Percentiles rank a stretch among this genome's conserved stretches.
Evolutionary conservation across 1,140 invertebrate species (phyloP).

Genomic region (Sycophila sp.): DNA sequence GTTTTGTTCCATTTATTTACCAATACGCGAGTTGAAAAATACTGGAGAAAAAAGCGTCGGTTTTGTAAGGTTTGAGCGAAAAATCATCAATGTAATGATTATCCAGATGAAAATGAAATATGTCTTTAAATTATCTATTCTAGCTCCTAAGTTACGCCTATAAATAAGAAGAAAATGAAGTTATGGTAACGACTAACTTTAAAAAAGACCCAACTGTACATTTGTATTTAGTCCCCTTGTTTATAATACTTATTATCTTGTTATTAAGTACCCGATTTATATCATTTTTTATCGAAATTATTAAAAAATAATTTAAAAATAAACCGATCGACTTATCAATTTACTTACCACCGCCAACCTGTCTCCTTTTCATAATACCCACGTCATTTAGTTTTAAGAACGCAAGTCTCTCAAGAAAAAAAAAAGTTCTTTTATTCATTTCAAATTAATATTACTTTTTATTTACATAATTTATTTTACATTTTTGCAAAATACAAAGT

Average conservation of each 20-base stretch:
- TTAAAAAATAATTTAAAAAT: constrained; percentile 68
- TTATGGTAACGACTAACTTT: constrained; percentile 63
- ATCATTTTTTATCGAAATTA: constrained; percentile 69
- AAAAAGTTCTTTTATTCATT: not conserved
- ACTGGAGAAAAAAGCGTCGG: constrained; percentile 22
- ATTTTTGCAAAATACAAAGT: no score
- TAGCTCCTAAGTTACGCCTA: constrained; percentile 60
- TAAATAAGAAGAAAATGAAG: constrained; percentile 59
- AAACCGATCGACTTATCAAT: constrained; percentile 41
- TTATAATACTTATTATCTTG: constrained; percentile 68
- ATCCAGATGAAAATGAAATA: constrained; percentile 49
- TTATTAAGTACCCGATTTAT: constrained; percentile 68
- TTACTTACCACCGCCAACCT: not conserved
- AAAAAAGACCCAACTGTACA: constrained; percentile 63
- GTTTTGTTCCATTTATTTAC: constrained; percentile 34
- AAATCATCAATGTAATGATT: constrained; percentile 39
- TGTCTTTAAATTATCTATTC: constrained; percentile 56
- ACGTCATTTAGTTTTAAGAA: not conserved
- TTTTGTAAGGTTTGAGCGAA: constrained; percentile 39
- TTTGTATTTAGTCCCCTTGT: constrained; percentile 68
- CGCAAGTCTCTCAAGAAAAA: not conserved
- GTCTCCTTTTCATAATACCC: not conserved
- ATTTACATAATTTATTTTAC: not conserved
- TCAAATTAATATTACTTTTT: not conserved
- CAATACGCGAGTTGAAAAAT: constrained; percentile 36